Percentiles rank a stretch among this genome's conserved stretches.
Evolutionary conservation across 2,113 vertebrate genomes (phyloP).

Genomic region (Maccullochella peelii): DNA sequence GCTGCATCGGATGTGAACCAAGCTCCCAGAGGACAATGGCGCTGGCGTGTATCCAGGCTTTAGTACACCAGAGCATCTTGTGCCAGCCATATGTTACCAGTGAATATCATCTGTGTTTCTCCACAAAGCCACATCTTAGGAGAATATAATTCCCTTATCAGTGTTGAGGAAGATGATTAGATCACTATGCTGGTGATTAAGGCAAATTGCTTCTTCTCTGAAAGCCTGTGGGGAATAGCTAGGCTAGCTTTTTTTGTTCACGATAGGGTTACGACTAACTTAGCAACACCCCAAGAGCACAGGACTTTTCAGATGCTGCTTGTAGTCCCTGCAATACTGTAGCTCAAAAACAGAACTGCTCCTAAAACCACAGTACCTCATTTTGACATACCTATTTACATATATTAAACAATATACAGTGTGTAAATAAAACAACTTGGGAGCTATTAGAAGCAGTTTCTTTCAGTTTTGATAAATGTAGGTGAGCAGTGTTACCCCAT

Average conservation of each 20-base stretch:
- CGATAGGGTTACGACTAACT: neutral
- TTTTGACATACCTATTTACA: neutral
- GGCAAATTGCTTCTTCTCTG: slow-evolving; percentile 5
- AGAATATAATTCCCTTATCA: slow-evolving; percentile 24
- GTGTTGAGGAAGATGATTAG: slow-evolving; percentile 28
- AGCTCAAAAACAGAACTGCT: neutral
- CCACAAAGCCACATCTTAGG: slow-evolving; percentile 28
- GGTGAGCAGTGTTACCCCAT: no score
- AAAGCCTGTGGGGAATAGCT: neutral
- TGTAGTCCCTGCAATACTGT: neutral
- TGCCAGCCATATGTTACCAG: slow-evolving; percentile 55
- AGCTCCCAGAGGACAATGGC: slow-evolving; percentile 55
- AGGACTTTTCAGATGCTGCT: neutral
- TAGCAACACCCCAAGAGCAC: neutral
- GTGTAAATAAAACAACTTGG: neutral
- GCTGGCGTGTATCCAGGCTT: slow-evolving; percentile 53
- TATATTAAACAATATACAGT: neutral
- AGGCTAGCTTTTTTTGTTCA: neutral
- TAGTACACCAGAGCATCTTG: slow-evolving; percentile 45
- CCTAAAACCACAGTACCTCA: neutral
- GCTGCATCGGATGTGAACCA: slow-evolving; percentile 60
- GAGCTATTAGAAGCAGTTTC: neutral
- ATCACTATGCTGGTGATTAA: slow-evolving; percentile 29
- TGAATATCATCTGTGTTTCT: slow-evolving; percentile 44
- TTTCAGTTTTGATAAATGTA: neutral